These are phyloP conservation scores for Myotis myotis DNA, from an alignment of 2,797 vertebrate genomes.

Conservation along the genomic window DNA sequence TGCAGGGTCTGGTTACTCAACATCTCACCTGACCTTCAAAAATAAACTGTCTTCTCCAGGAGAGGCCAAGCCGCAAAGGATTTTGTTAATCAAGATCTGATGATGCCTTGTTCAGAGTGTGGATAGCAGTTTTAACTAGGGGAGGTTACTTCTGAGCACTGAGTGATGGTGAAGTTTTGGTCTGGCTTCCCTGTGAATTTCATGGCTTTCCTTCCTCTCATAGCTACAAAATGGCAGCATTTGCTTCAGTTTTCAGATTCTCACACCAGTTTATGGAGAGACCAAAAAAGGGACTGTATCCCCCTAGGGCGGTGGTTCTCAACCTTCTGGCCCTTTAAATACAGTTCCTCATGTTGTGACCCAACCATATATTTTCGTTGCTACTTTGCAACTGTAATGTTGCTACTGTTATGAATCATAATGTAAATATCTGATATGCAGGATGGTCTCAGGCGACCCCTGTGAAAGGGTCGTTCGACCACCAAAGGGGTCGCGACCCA, in stretches of 20 bases:
- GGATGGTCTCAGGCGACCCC: too few species aligned
- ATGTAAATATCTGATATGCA: too few species aligned
- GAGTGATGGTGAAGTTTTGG: not conserved
- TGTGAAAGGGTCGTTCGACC: too few species aligned
- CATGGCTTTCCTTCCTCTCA: not conserved
- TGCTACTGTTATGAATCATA: too few species aligned
- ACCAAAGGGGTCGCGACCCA: too few species aligned
- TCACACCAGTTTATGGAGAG: not conserved
- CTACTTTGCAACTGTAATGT: too few species aligned
- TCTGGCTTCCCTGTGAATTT: not conserved
- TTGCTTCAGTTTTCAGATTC: not conserved
- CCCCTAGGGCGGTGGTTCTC: too few species aligned
- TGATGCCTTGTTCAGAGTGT: not conserved
- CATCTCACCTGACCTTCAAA: conserved; percentile 48
- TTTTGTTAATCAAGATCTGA: conserved; percentile 8
- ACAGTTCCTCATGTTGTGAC: too few species aligned
- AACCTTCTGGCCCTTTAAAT: too few species aligned
- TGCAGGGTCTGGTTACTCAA: not conserved
- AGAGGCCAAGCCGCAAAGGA: not conserved
- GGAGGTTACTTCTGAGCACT: not conserved
- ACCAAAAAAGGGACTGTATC: not conserved
- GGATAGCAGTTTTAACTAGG: conserved; percentile 53
- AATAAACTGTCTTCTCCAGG: conserved; percentile 28
- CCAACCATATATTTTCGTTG: too few species aligned
- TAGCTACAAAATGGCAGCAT: not conserved